A percentile compares a stretch with the other conserved stretches of the same genome.
Evolutionary conservation across 2,113 vertebrate species (phyloP).

Genomic region (Podilymbus podiceps): DNA sequence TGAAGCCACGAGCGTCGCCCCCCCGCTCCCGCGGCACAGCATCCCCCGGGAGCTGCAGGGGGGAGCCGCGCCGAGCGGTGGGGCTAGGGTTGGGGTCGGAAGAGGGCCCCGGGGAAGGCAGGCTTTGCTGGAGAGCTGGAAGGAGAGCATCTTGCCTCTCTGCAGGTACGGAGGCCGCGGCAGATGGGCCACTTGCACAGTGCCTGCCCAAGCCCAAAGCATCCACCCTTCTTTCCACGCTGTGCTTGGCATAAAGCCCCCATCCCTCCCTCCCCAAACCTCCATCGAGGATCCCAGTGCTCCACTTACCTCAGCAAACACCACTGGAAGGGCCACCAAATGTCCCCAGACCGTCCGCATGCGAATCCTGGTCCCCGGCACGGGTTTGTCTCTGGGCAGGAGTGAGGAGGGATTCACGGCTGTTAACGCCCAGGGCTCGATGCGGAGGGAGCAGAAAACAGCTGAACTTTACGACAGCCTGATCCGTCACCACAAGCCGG

Average conservation of each 20-base stretch:
- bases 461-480: neutral
- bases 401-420: neutral
- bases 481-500: neutral
- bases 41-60: neutral
- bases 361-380: rapidly evolving
- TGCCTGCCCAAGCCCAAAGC: neutral
- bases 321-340: neutral
- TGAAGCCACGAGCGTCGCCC: neutral
- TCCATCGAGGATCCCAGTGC: neutral
- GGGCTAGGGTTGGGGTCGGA: rapidly evolving
- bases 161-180: neutral
- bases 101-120: neutral
- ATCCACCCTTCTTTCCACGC: neutral
- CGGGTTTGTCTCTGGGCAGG: neutral
- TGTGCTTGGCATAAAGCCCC: neutral
- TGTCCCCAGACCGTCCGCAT: neutral
- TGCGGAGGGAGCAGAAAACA: neutral
- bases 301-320: neutral
- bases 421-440: neutral
- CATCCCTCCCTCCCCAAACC: neutral
- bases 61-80: too few species aligned
- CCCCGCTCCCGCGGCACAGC: too few species aligned
- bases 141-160: neutral
- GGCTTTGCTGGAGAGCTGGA: neutral
- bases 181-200: rapidly evolving